phyloP scores from a whole-genome alignment of 2,113 vertebrate species.

The Orycteropus afer region DNA sequence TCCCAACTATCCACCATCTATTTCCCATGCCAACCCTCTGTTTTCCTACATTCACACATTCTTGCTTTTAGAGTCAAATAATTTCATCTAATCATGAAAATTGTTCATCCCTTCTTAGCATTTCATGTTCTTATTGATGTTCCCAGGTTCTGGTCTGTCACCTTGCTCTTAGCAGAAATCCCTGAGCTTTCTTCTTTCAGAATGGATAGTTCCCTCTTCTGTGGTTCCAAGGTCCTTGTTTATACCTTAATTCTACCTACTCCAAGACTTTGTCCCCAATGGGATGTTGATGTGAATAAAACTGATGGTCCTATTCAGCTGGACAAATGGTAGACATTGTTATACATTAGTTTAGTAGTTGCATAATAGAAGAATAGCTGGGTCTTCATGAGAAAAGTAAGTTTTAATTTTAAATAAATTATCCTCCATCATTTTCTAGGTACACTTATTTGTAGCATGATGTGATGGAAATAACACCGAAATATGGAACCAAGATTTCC shows the following conservation, averaged over 20 bases:
- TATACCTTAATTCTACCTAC: neutral
- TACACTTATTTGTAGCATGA: neutral
- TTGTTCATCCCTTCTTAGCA: neutral
- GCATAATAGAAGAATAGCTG: neutral
- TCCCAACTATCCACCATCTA: neutral
- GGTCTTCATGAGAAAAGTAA: neutral
- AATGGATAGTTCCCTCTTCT: neutral
- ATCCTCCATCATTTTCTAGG: neutral
- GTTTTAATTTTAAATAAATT: slow-evolving; percentile 48
- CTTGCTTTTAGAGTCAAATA: neutral
- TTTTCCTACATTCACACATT: neutral
- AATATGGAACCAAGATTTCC: neutral
- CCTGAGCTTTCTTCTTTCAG: neutral
- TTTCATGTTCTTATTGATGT: neutral
- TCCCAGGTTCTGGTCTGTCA: neutral
- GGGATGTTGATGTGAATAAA: neutral
- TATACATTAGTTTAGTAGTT: slow-evolving; percentile 8
- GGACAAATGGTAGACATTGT: neutral
- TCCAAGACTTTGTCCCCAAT: neutral
- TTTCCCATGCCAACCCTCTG: neutral
- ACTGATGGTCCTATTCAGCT: neutral
- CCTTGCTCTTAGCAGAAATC: neutral
- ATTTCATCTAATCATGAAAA: neutral
- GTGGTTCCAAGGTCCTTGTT: neutral
- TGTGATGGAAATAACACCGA: neutral